Percentiles rank a stretch among this genome's conserved stretches.
phyloP scores from a whole-genome alignment of 2,797 vertebrate genomes.

The Taeniopygia guttata region DNA sequence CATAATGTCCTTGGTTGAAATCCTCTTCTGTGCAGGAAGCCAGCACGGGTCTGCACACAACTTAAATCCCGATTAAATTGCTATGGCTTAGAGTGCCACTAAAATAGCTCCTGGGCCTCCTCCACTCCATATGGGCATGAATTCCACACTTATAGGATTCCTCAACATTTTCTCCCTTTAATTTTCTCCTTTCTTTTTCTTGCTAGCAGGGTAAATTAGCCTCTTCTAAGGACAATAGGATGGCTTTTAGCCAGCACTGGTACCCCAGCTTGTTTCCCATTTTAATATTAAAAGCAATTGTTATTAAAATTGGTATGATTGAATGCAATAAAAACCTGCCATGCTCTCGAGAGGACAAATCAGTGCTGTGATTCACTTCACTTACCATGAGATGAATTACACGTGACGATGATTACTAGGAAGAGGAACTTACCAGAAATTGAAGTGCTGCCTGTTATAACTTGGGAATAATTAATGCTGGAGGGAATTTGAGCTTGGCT shows the following conservation, averaged over 20 bases:
- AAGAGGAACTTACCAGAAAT: constrained; percentile 13
- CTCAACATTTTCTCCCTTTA: neutral
- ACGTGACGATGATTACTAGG: neutral
- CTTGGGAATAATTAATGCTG: neutral
- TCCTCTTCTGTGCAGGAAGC: neutral
- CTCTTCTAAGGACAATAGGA: neutral
- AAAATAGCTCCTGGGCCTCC: constrained; percentile 38
- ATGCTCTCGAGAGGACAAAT: neutral
- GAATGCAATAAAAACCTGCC: neutral
- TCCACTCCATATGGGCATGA: neutral
- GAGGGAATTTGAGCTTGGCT: neutral
- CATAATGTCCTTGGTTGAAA: neutral
- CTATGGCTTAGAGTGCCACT: constrained; percentile 16
- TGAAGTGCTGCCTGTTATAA: neutral
- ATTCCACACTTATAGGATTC: constrained; percentile 28
- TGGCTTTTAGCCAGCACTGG: rapidly evolving
- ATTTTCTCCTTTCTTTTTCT: neutral
- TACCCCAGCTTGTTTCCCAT: neutral
- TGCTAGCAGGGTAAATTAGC: neutral
- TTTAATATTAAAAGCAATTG: neutral
- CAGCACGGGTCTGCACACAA: neutral
- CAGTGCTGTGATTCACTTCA: neutral
- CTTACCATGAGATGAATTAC: neutral
- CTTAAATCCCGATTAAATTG: constrained; percentile 52
- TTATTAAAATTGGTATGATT: neutral